These are phyloP conservation scores for Vesta saturnalis DNA, from an alignment of 2,888 invertebrate species.

Conservation along the genomic window DNA sequence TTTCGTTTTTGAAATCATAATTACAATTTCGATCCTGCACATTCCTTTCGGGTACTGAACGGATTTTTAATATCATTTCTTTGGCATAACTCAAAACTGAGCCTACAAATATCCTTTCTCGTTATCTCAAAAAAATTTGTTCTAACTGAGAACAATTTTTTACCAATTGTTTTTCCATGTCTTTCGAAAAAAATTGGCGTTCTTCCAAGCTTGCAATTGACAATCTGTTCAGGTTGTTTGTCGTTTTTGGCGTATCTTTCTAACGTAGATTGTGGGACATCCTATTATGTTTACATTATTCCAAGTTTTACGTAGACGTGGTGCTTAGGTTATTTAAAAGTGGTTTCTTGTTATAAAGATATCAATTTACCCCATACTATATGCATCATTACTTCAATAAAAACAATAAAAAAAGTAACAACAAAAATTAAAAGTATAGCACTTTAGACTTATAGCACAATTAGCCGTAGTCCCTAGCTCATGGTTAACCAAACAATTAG, in stretches of 20 bases:
- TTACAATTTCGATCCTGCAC: neutral
- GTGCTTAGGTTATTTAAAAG: neutral
- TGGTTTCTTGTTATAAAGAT: neutral
- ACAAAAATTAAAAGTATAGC: neutral
- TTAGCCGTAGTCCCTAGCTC: neutral
- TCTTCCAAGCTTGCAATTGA: constrained; percentile 25
- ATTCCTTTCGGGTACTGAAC: neutral
- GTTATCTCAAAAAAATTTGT: constrained; percentile 46
- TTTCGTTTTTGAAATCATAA: neutral
- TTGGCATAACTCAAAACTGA: neutral
- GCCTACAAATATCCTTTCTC: constrained; percentile 18
- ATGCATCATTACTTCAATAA: neutral
- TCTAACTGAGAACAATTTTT: constrained; percentile 21
- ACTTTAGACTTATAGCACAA: neutral
- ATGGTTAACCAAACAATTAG: neutral
- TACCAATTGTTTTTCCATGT: constrained; percentile 35
- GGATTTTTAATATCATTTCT: constrained; percentile 1
- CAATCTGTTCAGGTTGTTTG: neutral
- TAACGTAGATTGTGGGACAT: constrained; percentile 33
- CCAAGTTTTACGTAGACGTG: neutral
- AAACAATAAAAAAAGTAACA: neutral
- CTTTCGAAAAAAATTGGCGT: constrained; percentile 41
- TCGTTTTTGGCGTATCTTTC: constrained; percentile 13
- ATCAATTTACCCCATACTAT: neutral
- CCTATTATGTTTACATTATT: neutral